Evolutionary conservation across 2,113 vertebrate species (phyloP), one percentile per base, ranked within the genome.

Genomic region (Dryoscopus gambensis): DNA sequence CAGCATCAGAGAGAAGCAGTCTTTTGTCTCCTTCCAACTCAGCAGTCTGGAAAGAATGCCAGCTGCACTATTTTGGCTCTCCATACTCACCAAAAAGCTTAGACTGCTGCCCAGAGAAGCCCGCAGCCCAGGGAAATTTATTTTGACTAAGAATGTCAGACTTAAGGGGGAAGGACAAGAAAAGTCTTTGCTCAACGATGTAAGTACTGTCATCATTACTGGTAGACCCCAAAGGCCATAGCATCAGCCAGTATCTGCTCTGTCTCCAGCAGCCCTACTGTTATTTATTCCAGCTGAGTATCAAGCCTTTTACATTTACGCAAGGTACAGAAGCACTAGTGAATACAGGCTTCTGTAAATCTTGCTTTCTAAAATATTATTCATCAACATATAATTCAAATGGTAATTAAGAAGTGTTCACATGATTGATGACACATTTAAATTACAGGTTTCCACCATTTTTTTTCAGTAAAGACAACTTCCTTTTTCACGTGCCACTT

Each of bases 301-400:
- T 33, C 52, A 90, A 87, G 68, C 37, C 49, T 94, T 93, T 84
- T 86, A 84, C 80, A 93, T 84, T 84, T 87, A 86, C 49, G 80
- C 84, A 94, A 87, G 86, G 89, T 95, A 95, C 73, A 95, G 86
- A 95, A 75, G 53, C 6, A 0, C 35, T 49, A 87, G 57, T 87
- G 83, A 91, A 95, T 74, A 87, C 53, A 70, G 62, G 95, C 92
- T 87, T 94, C 88, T 83, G 57, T 94, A 94, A 83, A 78, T 92
- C 68, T 90, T 85, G 59, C 88, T 76, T 90, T 95, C 86, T 64
- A 93, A 83, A 96, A 92, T 93, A 97, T 95, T 95, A 94, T 87
- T 95, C 93, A 93, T 92, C 85, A 96, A 93, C 71, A 53, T 69
- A 89, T 60, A 88, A 95, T 94, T 96, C 96, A 97, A 96, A 97